Evolutionary conservation across 2,797 vertebrate genomes (phyloP), one percentile per base, ranked within the genome.

Genomic region (Pitangus sulphuratus): DNA sequence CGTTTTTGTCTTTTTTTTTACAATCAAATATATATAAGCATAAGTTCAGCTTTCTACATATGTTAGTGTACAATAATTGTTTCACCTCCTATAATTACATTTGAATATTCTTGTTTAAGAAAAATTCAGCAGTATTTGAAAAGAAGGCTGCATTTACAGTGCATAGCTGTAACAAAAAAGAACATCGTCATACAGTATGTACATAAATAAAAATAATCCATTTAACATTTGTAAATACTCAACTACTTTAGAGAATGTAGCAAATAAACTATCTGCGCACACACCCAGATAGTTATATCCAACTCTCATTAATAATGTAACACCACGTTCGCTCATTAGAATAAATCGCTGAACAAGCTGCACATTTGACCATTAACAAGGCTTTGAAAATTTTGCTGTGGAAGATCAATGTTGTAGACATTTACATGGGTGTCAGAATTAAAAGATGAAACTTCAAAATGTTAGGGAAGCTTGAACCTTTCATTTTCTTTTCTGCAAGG

Each of bases 131-230:
- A 98, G 98, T 98, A 98, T 97, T 98, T 98, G 98, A 99, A 99
- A 99, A 98, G 98, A 99, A 99, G 98, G 99, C 99, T 99, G 99
- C 98, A 98, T 99, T 99, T 99, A 99, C 99, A 99, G 99, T 99
- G 99, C 99, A 99, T 99, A 99, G 99, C 99, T 99, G 99, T 99
- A 99, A 99, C 99, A 99, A 99, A 99, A 99, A 99, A 99, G 98
- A 99, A 98, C 98, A 98, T 99, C 94, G 96, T 99, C 98, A 97
- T 98, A 98, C 95, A 98, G 85, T 99, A 99, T 99, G 98, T 99
- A 99, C 99, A 99, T 96, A 99, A 99, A 99, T 98, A 99, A 99
- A 99, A 99, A 99, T 99, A 99, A 98, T 99, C 98, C 97, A 98
- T 99, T 98, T 98, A 98, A 98, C 98, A 98, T 99, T 97, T 99